These are phyloP conservation scores for Tricholaema leucomelas DNA, from an alignment of 2,113 vertebrate species.

Conservation along the genomic window DNA sequence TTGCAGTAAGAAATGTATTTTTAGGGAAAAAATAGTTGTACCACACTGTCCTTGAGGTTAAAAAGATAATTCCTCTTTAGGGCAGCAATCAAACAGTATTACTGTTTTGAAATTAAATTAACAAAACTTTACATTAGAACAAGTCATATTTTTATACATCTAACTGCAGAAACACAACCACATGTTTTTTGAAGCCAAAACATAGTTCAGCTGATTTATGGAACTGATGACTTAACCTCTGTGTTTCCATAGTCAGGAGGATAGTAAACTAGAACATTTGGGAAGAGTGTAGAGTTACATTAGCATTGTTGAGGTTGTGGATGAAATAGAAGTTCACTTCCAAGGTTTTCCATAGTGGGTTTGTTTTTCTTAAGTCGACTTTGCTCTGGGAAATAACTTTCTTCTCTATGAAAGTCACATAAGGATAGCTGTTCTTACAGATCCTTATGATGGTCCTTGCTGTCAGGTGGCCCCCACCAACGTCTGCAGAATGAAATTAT, in stretches of 20 bases:
- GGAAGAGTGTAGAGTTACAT: background rate
- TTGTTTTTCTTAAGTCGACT: background rate
- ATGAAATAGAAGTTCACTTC: background rate
- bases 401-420: background rate
- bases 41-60: rapidly evolving
- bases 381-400: background rate
- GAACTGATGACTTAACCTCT: background rate
- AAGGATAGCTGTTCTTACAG: background rate
- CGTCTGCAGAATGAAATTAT: background rate
- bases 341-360: background rate
- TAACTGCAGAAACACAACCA: background rate
- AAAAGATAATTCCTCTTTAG: background rate
- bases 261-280: background rate
- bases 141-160: background rate
- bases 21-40: background rate
- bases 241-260: background rate
- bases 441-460: background rate
- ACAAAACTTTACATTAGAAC: background rate
- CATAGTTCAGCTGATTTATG: background rate
- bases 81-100: background rate
- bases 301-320: background rate
- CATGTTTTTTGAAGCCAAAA: background rate
- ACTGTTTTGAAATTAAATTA: background rate
- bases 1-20: background rate
- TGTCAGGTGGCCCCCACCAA: background rate